These are phyloP conservation scores for Drosophila neotestacea DNA, from an alignment of 2,888 invertebrate genomes.

Conservation along the genomic window DNA sequence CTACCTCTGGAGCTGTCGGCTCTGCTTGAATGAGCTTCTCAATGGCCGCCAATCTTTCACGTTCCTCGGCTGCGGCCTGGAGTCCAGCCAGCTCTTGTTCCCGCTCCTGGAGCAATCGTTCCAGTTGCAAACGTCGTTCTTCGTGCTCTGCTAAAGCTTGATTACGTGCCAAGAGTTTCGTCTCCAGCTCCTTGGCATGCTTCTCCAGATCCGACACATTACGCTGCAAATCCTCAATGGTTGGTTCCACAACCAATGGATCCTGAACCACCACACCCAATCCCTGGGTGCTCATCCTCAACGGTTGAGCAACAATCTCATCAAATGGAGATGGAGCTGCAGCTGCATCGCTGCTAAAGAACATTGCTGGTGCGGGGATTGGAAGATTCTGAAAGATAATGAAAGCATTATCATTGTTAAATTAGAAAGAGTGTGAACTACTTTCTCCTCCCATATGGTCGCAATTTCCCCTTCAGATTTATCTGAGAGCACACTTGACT, in stretches of 20 bases:
- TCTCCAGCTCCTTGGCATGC: slow-evolving; percentile 84
- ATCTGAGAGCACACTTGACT: neutral
- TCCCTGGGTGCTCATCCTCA: slow-evolving; percentile 32
- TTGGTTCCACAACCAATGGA: slow-evolving; percentile 80
- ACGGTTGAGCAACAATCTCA: slow-evolving; percentile 78
- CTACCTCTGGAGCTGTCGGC: slow-evolving; percentile 16
- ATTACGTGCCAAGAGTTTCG: slow-evolving; percentile 81
- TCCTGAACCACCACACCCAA: slow-evolving; percentile 3
- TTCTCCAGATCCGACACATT: slow-evolving; percentile 85
- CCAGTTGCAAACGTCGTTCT: slow-evolving; percentile 62
- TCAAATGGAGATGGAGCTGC: slow-evolving; percentile 81
- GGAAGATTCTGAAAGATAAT: slow-evolving; percentile 9
- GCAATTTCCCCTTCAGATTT: fast-evolving
- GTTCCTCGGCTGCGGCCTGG: slow-evolving; percentile 55
- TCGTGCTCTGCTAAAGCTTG: slow-evolving; percentile 72
- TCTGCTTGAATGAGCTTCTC: slow-evolving; percentile 58
- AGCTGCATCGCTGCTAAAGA: slow-evolving; percentile 75
- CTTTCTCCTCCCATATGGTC: neutral
- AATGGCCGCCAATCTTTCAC: slow-evolving; percentile 64
- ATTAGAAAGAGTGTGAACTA: too few species aligned
- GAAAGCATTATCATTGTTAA: too few species aligned
- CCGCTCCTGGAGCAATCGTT: slow-evolving; percentile 39
- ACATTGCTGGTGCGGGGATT: slow-evolving; percentile 75
- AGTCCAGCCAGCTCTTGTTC: slow-evolving; percentile 58
- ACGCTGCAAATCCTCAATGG: slow-evolving; percentile 83